phyloP scores from a whole-genome alignment of 2,797 vertebrate species.

The Gallirallus australis region DNA sequence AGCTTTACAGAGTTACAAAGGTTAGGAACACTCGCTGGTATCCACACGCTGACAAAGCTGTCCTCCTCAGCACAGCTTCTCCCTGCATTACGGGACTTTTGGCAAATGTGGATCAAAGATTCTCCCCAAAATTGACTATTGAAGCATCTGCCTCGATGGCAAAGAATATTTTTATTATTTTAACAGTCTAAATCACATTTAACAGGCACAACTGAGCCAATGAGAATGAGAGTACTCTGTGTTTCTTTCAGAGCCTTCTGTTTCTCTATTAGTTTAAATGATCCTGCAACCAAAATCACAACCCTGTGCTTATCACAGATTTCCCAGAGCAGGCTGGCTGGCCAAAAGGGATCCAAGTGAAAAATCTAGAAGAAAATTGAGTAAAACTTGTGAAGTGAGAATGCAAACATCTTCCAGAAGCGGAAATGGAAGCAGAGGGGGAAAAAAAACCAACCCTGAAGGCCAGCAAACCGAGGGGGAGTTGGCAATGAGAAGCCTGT shows the following conservation, averaged over 20 bases:
- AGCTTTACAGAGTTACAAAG: constrained; percentile 68
- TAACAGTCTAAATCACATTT: background rate
- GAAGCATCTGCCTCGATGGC: background rate
- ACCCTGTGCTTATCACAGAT: background rate
- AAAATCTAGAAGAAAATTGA: background rate
- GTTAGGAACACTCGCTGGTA: constrained; percentile 38
- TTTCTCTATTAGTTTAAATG: background rate
- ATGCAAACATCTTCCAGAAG: background rate
- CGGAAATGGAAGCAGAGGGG: background rate
- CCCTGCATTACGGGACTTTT: rapidly evolving
- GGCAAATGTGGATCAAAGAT: background rate
- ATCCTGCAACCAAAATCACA: background rate
- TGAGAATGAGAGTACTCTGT: background rate
- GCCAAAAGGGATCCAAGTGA: background rate
- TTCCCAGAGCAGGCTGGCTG: background rate
- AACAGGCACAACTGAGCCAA: background rate
- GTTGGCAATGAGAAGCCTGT: background rate
- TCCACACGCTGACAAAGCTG: constrained; percentile 38
- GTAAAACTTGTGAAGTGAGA: background rate
- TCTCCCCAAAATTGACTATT: rapidly evolving
- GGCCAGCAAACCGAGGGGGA: background rate
- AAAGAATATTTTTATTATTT: background rate
- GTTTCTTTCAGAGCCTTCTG: background rate
- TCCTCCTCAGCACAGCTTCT: background rate
- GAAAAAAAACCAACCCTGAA: background rate